Evolutionary conservation across 2,888 invertebrate genomes (phyloP).

Genomic region (Pharmacophagus antenor): DNA sequence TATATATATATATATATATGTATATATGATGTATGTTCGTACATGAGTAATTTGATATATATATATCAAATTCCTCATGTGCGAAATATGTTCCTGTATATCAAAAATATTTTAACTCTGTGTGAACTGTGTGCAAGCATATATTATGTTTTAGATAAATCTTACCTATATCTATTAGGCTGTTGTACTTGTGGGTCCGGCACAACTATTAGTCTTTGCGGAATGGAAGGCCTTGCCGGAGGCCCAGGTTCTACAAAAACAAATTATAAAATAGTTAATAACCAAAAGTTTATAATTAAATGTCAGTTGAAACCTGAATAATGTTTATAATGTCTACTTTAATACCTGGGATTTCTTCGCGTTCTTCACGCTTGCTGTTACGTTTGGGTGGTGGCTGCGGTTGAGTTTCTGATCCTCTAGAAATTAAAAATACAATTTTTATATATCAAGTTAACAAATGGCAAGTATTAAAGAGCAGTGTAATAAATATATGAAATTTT

Average conservation of each 20-base stretch:
- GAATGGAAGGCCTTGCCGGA: conserved; percentile 92
- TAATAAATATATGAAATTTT: conserved; percentile 29
- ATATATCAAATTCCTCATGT: too few species aligned
- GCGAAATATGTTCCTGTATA: neutral
- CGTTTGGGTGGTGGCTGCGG: conserved; percentile 83
- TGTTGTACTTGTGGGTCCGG: conserved; percentile 92
- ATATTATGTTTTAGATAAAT: neutral
- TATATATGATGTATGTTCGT: too few species aligned
- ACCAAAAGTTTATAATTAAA: neutral
- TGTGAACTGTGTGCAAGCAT: neutral
- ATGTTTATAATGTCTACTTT: neutral
- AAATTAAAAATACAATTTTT: neutral
- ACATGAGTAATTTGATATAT: too few species aligned
- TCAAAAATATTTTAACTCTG: neutral
- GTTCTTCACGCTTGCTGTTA: conserved; percentile 77
- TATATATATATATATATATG: too few species aligned
- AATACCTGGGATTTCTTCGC: conserved; percentile 81
- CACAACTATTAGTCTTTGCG: conserved; percentile 94
- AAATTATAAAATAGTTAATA: conserved; percentile 24
- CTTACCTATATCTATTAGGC: conserved; percentile 81
- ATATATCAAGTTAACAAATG: neutral
- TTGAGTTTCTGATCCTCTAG: conserved; percentile 81
- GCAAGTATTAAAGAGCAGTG: neutral
- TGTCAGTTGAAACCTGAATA: neutral
- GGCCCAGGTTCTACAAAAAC: conserved; percentile 87